Conservation (phyloP, 2,797 vertebrate species). For the Catostomus latipinnis region DNA sequence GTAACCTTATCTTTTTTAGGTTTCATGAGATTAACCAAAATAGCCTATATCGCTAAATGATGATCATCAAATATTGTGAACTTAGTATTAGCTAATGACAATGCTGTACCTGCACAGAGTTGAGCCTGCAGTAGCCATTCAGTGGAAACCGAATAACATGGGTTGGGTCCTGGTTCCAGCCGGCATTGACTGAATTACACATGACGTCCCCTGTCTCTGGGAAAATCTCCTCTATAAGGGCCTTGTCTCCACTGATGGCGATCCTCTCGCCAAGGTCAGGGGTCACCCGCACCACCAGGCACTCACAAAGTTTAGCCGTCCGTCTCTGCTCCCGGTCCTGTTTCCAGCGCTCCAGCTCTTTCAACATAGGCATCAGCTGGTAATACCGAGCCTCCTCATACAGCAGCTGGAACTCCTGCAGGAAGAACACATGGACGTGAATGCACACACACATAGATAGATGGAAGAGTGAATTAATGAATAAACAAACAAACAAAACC, state of each 20-base stretch:
- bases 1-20: too few relatives aligned
- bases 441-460: neutral
- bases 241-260: conserved; percentile 95
- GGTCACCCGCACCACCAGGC: conserved; percentile 95
- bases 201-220: conserved; percentile 98
- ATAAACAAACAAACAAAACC: neutral
- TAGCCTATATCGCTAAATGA: too few relatives aligned
- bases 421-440: conserved; percentile 16
- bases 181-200: conserved; percentile 98
- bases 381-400: conserved; percentile 98
- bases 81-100: neutral
- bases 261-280: conserved; percentile 97
- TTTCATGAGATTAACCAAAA: too few relatives aligned
- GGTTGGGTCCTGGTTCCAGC: conserved; percentile 99
- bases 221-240: conserved; percentile 98
- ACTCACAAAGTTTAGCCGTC: conserved; percentile 92
- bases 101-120: conserved; percentile 91
- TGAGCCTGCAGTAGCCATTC: conserved; percentile 97
- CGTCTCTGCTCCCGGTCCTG: conserved; percentile 93
- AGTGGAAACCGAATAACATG: conserved; percentile 98
- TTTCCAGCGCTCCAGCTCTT: conserved; percentile 98
- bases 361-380: conserved; percentile 97
- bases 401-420: conserved; percentile 95
- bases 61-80: too few relatives aligned
- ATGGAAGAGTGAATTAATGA: neutral